A percentile compares a stretch with the other conserved stretches of the same genome.
phyloP scores from a whole-genome alignment of 2,888 invertebrate species.

The Masnerella sp. region DNA sequence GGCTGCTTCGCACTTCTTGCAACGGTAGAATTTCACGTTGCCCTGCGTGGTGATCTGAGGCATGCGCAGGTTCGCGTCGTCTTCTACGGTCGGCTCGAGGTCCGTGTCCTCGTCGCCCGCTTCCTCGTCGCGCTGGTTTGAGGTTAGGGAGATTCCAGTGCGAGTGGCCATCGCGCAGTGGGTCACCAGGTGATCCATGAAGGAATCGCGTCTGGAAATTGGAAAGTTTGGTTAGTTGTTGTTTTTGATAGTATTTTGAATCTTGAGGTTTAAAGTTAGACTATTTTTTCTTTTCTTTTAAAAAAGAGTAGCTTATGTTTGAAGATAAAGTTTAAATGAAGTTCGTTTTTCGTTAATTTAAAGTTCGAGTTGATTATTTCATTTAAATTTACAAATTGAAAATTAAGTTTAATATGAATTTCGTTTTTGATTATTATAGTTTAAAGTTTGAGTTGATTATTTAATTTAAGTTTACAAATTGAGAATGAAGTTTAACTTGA shows the following conservation, averaged over 20 bases:
- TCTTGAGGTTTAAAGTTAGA: no score
- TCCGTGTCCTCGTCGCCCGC: constrained; percentile 15
- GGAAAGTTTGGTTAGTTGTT: not conserved
- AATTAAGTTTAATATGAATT: no score
- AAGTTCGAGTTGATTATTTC: no score
- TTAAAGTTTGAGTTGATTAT: no score
- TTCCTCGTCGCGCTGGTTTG: not conserved
- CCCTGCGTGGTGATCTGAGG: constrained; percentile 79
- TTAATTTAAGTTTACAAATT: no score
- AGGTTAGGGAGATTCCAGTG: not conserved
- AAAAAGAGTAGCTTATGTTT: no score
- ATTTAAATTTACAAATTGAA: no score
- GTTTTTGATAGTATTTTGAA: not conserved
- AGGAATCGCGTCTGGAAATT: constrained; percentile 22
- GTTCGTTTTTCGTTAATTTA: no score
- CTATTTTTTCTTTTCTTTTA: no score
- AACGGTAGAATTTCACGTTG: constrained; percentile 92
- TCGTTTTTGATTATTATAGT: no score
- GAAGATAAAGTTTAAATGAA: no score
- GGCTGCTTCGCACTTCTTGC: constrained; percentile 93
- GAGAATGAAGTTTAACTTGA: no score
- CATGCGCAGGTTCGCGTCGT: constrained; percentile 29
- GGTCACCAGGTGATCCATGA: constrained; percentile 39
- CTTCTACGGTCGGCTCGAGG: constrained; percentile 10
- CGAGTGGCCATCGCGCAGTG: constrained; percentile 26